Percentiles rank a stretch among this genome's conserved stretches.
These are phyloP conservation scores for Leptinotarsa defecta DNA, from an alignment of 1,140 invertebrate genomes.

Conservation along the genomic window DNA sequence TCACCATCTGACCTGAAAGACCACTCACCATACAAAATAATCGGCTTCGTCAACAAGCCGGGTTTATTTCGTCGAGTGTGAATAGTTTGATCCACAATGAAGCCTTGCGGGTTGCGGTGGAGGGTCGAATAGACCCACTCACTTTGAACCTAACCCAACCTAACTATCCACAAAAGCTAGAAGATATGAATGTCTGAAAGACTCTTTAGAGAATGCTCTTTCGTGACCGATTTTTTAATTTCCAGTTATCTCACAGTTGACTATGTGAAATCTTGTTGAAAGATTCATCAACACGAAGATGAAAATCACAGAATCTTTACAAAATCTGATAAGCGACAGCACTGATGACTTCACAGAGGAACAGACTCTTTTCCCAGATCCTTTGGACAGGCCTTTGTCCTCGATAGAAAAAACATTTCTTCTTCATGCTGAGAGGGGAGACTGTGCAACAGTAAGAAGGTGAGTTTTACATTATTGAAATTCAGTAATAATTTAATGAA, in stretches of 20 bases:
- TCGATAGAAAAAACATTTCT: constrained; percentile 83
- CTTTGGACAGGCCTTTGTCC: constrained; percentile 70
- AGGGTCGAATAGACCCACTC: too few species aligned
- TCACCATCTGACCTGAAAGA: too few species aligned
- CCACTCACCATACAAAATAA: too few species aligned
- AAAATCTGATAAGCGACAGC: constrained; percentile 38
- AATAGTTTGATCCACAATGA: too few species aligned
- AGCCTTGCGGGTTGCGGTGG: too few species aligned
- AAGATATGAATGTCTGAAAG: too few species aligned
- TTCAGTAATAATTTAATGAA: not conserved
- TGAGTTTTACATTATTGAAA: constrained; percentile 51
- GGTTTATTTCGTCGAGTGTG: too few species aligned
- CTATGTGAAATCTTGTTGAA: not conserved
- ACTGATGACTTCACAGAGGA: constrained; percentile 28
- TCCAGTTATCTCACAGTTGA: not conserved
- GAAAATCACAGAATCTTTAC: constrained; percentile 43
- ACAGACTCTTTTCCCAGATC: constrained; percentile 39
- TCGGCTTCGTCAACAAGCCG: too few species aligned
- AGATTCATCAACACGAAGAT: constrained; percentile 29
- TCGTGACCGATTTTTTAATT: not conserved
- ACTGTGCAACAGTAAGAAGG: constrained; percentile 81
- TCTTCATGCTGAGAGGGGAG: constrained; percentile 83
- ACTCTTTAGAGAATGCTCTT: too few species aligned
- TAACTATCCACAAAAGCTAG: too few species aligned
- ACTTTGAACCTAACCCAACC: too few species aligned